Evolutionary conservation across 2,113 vertebrate species (phyloP).

Genomic region (Motacilla alba): DNA sequence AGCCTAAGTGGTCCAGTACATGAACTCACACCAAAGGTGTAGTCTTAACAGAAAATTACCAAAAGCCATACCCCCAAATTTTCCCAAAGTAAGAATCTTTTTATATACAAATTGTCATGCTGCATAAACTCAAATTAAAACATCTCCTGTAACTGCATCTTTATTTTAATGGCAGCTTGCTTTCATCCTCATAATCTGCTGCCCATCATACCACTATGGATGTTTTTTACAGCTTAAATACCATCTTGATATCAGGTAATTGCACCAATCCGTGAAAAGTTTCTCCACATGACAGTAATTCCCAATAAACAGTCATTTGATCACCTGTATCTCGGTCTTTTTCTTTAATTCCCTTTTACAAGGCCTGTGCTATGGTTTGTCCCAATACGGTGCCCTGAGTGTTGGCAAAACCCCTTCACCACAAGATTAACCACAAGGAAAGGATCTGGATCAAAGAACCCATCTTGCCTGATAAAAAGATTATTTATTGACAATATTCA

Average conservation of each 20-base stretch:
- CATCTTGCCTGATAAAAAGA: not conserved
- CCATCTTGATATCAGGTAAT: constrained; percentile 21
- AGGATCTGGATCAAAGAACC: not conserved
- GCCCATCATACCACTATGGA: not conserved
- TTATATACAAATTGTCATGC: not conserved
- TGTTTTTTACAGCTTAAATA: constrained; percentile 25
- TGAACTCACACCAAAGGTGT: not conserved
- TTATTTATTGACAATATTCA: not conserved
- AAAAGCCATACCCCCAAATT: not conserved
- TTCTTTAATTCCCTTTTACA: not conserved
- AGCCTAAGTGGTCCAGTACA: not conserved
- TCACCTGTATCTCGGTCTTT: not conserved
- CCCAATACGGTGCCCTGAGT: not conserved
- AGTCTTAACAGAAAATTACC: not conserved
- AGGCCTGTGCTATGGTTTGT: not conserved
- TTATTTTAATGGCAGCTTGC: not conserved
- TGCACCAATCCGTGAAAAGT: not conserved
- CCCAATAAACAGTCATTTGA: not conserved
- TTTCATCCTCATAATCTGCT: not conserved
- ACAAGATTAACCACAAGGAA: not conserved
- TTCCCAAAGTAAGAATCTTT: not conserved
- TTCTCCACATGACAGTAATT: not conserved
- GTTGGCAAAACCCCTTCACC: not conserved
- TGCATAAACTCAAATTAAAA: not conserved
- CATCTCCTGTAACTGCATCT: not conserved